These are phyloP conservation scores for Cavia porcellus DNA, from an alignment of 2,113 vertebrate genomes.

Conservation along the genomic window DNA sequence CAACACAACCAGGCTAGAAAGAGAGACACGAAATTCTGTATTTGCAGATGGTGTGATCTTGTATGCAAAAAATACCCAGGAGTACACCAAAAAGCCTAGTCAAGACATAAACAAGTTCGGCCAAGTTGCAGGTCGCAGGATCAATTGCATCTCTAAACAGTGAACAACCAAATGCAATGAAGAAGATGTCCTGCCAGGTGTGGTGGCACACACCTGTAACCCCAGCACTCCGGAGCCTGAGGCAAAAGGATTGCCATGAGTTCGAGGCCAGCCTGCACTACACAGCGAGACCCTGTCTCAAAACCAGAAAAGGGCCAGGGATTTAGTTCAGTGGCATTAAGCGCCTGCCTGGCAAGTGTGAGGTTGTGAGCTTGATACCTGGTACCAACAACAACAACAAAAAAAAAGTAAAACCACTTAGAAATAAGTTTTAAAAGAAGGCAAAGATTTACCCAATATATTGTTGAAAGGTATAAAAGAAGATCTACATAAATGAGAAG, in stretches of 20 bases:
- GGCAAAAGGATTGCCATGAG: not conserved
- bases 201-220: not conserved
- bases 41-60: not conserved
- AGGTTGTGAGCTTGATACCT: too few species aligned
- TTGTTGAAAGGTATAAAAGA: conserved; percentile 26
- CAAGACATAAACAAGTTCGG: not conserved
- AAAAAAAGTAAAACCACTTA: conserved; percentile 2
- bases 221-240: not conserved
- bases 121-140: not conserved
- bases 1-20: not conserved
- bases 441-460: not conserved
- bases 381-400: not conserved
- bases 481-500: not conserved
- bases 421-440: not conserved
- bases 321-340: too few species aligned
- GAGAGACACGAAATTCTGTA: not conserved
- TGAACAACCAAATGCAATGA: not conserved
- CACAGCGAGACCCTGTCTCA: not conserved
- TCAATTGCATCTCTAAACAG: not conserved
- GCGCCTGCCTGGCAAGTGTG: too few species aligned
- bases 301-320: not conserved
- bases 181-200: not conserved
- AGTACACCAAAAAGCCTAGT: not conserved
- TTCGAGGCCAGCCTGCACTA: not conserved
- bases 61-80: not conserved